Conservation (phyloP, 1,140 invertebrate genomes). For the Scaptomyza graminum region DNA sequence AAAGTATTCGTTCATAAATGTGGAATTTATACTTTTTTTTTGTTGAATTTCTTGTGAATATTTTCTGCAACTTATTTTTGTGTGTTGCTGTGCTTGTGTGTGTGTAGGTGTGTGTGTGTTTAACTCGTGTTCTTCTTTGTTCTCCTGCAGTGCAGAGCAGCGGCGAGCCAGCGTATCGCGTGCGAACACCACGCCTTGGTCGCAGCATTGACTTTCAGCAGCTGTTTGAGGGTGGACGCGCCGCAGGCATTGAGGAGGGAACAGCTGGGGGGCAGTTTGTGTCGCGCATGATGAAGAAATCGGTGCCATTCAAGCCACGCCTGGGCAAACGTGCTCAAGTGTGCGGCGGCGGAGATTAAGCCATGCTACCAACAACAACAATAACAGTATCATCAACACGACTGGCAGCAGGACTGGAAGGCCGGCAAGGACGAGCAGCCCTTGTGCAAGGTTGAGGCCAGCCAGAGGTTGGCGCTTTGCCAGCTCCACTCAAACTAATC, state of each 20-base stretch:
- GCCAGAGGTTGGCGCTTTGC: slow-evolving; percentile 27
- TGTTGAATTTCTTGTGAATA: neutral
- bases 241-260: slow-evolving; percentile 44
- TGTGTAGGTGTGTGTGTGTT: neutral
- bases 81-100: neutral
- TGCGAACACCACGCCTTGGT: slow-evolving; percentile 79
- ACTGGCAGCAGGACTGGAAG: slow-evolving; percentile 51
- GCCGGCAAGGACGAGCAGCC: slow-evolving; percentile 28
- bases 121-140: slow-evolving; percentile 6
- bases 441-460: slow-evolving; percentile 54
- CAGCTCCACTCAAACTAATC: slow-evolving; percentile 40
- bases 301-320: slow-evolving; percentile 81
- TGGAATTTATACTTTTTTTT: neutral
- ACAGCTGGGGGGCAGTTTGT: slow-evolving; percentile 68
- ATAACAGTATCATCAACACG: slow-evolving; percentile 26
- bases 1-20: no score
- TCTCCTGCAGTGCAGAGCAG: slow-evolving; percentile 66
- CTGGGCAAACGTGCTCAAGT: slow-evolving; percentile 81
- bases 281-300: slow-evolving; percentile 79
- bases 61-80: neutral
- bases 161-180: slow-evolving; percentile 71
- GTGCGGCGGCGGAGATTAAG: slow-evolving; percentile 70
- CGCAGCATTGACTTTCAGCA: slow-evolving; percentile 80
- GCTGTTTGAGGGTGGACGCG: slow-evolving; percentile 45
- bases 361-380: slow-evolving; percentile 44